These are phyloP conservation scores for Phalacrocorax carbo DNA, from an alignment of 2,113 vertebrate genomes.

Conservation along the genomic window DNA sequence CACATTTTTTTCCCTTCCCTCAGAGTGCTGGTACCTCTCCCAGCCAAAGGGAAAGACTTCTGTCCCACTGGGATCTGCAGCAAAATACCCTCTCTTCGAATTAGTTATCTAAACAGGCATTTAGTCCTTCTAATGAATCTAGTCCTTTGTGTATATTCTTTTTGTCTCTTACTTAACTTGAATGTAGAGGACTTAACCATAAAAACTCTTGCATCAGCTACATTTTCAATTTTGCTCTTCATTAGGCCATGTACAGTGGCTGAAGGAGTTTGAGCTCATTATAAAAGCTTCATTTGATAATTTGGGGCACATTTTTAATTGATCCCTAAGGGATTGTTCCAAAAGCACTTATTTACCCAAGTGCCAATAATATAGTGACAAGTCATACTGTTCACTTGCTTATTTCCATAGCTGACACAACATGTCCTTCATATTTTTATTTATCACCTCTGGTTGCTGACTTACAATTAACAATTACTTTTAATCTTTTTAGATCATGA, in stretches of 20 bases:
- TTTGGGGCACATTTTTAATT: slow-evolving; percentile 57
- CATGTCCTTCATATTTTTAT: slow-evolving; percentile 21
- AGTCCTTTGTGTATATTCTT: neutral
- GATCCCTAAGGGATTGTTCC: slow-evolving; percentile 20
- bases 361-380: neutral
- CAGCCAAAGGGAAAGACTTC: neutral
- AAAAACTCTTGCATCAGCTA: neutral
- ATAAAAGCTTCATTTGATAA: slow-evolving; percentile 40
- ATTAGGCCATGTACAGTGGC: accelerated
- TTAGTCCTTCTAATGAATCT: neutral
- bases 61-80: neutral
- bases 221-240: neutral
- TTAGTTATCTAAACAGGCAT: neutral
- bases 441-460: slow-evolving; percentile 42
- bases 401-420: slow-evolving; percentile 18
- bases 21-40: neutral
- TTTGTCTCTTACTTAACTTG: neutral
- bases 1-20: neutral
- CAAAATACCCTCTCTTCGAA: neutral
- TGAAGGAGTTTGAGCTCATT: slow-evolving; percentile 27
- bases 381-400: neutral
- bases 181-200: neutral
- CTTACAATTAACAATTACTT: slow-evolving; percentile 32
- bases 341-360: slow-evolving; percentile 62
- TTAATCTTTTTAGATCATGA: neutral